Evolutionary conservation across 2,113 vertebrate genomes (phyloP).

Genomic region (Hystrix cristata): DNA sequence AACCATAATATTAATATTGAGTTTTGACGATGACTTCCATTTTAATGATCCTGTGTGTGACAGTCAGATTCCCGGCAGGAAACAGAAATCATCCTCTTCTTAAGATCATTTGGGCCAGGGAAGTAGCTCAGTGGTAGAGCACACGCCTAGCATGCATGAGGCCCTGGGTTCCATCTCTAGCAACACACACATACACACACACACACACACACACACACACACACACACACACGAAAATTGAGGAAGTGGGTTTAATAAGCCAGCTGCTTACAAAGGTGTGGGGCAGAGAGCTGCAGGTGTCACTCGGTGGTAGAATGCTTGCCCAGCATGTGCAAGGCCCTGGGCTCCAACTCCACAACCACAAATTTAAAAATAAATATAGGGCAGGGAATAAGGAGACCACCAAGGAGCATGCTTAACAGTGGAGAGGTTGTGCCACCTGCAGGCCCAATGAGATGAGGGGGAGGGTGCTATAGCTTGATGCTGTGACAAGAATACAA

Average conservation of each 20-base stretch:
- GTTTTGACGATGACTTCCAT: conserved; percentile 10
- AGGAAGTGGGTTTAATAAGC: not conserved
- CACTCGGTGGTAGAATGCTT: not conserved
- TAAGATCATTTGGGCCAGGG: not conserved
- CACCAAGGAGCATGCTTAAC: not conserved
- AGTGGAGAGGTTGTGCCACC: not conserved
- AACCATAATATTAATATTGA: not conserved
- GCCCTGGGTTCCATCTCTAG: not conserved
- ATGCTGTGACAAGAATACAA: not conserved
- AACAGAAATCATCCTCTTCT: conserved; percentile 21
- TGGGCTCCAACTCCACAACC: not conserved
- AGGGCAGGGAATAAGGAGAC: not conserved
- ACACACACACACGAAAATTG: not conserved
- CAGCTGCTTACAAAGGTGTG: not conserved
- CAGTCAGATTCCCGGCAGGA: not conserved
- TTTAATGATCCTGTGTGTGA: conserved; percentile 28
- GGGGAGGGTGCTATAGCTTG: not conserved
- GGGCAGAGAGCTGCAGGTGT: not conserved
- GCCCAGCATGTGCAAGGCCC: not conserved
- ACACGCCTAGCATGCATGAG: not conserved
- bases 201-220: not conserved
- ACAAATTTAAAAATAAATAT: not conserved
- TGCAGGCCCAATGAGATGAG: not conserved
- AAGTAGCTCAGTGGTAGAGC: not conserved
- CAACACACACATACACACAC: not conserved